Evolutionary conservation across 2,113 vertebrate species (phyloP), one percentile per base, ranked within the genome.

Genomic region (Potamarius usumacintae): DNA sequence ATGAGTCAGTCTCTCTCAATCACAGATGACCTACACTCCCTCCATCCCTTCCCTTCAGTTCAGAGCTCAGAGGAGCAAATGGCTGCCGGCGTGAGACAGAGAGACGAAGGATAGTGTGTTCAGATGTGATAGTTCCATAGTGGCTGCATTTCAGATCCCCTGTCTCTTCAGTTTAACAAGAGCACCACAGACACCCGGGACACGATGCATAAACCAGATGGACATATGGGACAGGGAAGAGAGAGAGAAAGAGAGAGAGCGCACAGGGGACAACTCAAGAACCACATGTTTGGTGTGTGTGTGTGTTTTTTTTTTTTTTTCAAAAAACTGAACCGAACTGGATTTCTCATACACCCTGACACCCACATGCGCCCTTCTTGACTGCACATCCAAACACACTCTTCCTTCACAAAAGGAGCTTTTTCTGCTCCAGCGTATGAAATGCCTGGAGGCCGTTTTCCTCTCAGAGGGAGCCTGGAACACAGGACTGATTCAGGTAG

Each of bases 191-290:
- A 87, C 87, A 91, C 88, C 86, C 88, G 69, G 81, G 90, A 90
- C 87, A 14, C 89, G 92, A 95, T 92, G 92, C 86, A 89, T 90
- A 92, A 93, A 94, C 90, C 94, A 95, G 94, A 94, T 91, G 91
- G 50, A 76, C n/a, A 22, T 57, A 48, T n/a, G 8, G 58, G 79
- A 77, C 20, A 71, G 34, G 42, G 57, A 22, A 50, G 15, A 67
- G 42, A 7, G 25, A 22, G 30, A 82, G 78, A 82, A 7, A 69
- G 50, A 86, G 18, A 81, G 27, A 58, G 34, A 30, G 53, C 22
- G 18, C 77, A 8, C 55, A 42, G 4, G 79, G 79, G 57, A 81
- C 27, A 81, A 81, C 55, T 81, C 30, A 81, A 81, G 55, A 81
- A 60, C 78, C 78, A 81, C 78, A 81, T 81, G 78, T 57, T 79